Evolutionary conservation across 30 jellyfish, hydroid and myxozoan genomes (phyloP).

Genomic region (Phacellophora camtschatica): DNA sequence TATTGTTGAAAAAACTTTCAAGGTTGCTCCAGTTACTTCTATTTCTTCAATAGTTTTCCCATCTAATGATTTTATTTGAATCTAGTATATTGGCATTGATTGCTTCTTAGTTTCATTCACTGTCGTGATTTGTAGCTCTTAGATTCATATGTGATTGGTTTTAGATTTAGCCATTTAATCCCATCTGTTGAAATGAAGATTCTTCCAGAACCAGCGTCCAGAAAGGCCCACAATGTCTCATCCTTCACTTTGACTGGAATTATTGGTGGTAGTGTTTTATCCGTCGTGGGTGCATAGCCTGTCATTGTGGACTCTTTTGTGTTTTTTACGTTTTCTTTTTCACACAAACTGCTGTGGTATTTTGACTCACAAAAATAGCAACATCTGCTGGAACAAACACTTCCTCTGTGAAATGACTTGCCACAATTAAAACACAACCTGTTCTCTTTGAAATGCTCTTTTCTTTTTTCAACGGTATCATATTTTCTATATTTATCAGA

Average conservation of each 20-base stretch:
- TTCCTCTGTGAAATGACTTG: background rate
- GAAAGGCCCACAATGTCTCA: constrained; percentile 23
- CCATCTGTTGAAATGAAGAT: background rate
- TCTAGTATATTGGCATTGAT: constrained; percentile 24
- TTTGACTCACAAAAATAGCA: too few species aligned
- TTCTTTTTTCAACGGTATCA: constrained; percentile 5
- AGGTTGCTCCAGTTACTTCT: constrained; percentile 33
- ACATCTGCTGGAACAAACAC: too few species aligned
- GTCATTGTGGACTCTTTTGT: background rate
- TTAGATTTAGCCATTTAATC: background rate
- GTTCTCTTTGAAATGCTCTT: constrained; percentile 6
- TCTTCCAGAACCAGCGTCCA: background rate
- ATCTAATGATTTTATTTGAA: constrained; percentile 2
- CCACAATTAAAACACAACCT: constrained; percentile 25
- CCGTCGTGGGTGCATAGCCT: constrained; percentile 5
- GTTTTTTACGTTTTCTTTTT: background rate
- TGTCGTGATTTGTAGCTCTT: constrained; percentile 15
- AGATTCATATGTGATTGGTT: constrained; percentile 3
- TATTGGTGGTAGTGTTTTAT: constrained; percentile 9
- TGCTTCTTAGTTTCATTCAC: constrained; percentile 28
- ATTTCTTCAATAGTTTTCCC: constrained; percentile 9
- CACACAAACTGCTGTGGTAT: constrained; percentile 19
- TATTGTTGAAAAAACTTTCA: constrained; percentile 7
- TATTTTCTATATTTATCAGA: background rate
- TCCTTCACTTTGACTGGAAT: background rate